Conservation (phyloP, 2,797 vertebrate species). For the Sardinella longiceps region DNA sequence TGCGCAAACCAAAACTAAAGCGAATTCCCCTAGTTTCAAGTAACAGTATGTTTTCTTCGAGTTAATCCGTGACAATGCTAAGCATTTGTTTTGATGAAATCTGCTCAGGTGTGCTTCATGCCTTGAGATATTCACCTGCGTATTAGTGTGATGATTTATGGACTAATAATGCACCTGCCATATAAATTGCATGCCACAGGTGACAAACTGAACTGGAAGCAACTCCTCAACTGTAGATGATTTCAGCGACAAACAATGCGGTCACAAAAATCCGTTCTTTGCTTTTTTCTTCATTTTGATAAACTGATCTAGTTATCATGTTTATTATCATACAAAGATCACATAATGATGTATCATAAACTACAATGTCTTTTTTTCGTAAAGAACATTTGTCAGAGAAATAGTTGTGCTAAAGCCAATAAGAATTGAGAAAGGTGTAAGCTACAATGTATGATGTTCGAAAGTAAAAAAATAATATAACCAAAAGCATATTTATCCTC, state of each 20-base stretch:
- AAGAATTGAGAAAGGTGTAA: neutral
- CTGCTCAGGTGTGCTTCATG: neutral
- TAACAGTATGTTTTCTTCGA: neutral
- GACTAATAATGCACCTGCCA: neutral
- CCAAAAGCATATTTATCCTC: conserved; percentile 29
- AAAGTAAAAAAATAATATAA: neutral
- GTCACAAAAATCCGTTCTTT: neutral
- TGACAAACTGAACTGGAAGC: neutral
- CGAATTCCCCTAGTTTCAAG: neutral
- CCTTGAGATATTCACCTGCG: conserved; percentile 14
- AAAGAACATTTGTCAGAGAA: neutral
- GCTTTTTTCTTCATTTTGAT: neutral
- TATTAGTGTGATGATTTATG: conserved; percentile 50
- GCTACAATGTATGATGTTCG: neutral
- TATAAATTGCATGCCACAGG: neutral
- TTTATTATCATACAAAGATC: too few species aligned
- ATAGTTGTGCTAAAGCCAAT: neutral
- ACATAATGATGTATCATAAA: neutral
- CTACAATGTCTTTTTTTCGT: neutral
- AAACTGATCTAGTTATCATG: neutral
- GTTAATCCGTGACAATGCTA: neutral
- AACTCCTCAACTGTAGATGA: neutral
- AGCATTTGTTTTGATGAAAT: conserved; percentile 21
- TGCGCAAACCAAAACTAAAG: neutral
- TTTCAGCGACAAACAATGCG: neutral